Percentiles rank a stretch among this genome's conserved stretches.
These are phyloP conservation scores for Protonibea diacanthus DNA, from an alignment of 2,797 vertebrate genomes.

Conservation along the genomic window DNA sequence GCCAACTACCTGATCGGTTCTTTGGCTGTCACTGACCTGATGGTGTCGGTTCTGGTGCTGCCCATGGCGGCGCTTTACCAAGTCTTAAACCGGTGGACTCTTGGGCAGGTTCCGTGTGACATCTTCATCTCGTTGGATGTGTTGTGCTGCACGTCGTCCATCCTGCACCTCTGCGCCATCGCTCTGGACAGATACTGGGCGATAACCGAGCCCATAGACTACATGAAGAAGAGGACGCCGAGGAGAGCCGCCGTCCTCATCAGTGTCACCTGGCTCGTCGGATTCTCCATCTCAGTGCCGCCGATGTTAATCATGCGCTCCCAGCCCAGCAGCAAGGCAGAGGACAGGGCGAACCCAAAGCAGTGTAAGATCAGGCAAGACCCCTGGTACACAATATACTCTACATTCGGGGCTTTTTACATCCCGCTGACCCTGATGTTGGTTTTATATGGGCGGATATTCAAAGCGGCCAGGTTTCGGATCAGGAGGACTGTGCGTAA, in stretches of 20 bases:
- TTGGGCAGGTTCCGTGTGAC: slow-evolving; percentile 93
- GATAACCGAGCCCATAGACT: slow-evolving; percentile 95
- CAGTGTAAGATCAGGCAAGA: slow-evolving; percentile 94
- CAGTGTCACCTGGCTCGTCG: slow-evolving; percentile 93
- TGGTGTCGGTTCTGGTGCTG: slow-evolving; percentile 96
- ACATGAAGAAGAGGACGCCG: slow-evolving; percentile 94
- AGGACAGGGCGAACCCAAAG: slow-evolving; percentile 91
- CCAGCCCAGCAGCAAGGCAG: slow-evolving; percentile 86
- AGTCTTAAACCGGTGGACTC: slow-evolving; percentile 94
- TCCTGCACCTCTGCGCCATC: slow-evolving; percentile 95
- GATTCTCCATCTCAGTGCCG: slow-evolving; percentile 95
- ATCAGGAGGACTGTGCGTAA: slow-evolving; percentile 93
- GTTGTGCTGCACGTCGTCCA: slow-evolving; percentile 96
- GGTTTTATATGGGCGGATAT: slow-evolving; percentile 97
- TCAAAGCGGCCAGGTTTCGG: slow-evolving; percentile 95
- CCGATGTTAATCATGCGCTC: slow-evolving; percentile 96
- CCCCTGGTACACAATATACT: slow-evolving; percentile 94
- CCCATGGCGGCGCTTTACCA: slow-evolving; percentile 97
- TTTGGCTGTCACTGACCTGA: slow-evolving; percentile 95
- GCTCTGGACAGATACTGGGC: slow-evolving; percentile 97
- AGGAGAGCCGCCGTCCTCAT: slow-evolving; percentile 94
- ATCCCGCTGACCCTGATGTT: slow-evolving; percentile 94
- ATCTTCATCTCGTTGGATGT: slow-evolving; percentile 96
- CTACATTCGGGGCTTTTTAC: slow-evolving; percentile 97
- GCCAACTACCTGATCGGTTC: slow-evolving; percentile 98